phyloP scores from a whole-genome alignment of 2,797 vertebrate genomes.

The Coracias cyanogaster region DNA sequence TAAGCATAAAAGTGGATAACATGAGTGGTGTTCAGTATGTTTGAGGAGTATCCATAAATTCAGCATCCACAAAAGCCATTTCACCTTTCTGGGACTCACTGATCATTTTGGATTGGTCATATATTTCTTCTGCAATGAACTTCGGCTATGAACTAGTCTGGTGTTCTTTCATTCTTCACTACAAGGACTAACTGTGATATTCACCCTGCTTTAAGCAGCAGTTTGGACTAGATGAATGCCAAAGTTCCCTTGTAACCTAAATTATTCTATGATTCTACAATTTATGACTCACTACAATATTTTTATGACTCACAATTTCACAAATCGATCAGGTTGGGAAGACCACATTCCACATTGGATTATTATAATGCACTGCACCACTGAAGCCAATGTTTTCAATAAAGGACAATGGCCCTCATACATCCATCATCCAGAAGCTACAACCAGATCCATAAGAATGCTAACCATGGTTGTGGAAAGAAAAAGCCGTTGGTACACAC shows the following conservation, averaged over 20 bases:
- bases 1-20: not conserved
- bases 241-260: not conserved
- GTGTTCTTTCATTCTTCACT: not conserved
- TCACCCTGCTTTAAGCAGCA: not conserved
- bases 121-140: not conserved
- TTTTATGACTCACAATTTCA: not conserved
- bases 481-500: not conserved
- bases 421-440: not conserved
- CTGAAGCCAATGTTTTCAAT: not conserved
- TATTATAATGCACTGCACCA: not conserved
- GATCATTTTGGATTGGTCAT: not conserved
- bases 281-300: no score
- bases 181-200: not conserved
- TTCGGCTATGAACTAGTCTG: not conserved
- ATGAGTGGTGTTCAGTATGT: rapidly evolving
- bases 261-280: not conserved
- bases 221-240: not conserved
- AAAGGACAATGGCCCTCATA: not conserved
- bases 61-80: not conserved
- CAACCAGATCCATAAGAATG: not conserved
- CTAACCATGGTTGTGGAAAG: not conserved
- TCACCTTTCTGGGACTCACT: not conserved
- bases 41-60: not conserved
- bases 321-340: not conserved
- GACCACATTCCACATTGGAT: not conserved